Conservation (phyloP, 2,113 vertebrate species). For the Cryptotis parvus region DNA sequence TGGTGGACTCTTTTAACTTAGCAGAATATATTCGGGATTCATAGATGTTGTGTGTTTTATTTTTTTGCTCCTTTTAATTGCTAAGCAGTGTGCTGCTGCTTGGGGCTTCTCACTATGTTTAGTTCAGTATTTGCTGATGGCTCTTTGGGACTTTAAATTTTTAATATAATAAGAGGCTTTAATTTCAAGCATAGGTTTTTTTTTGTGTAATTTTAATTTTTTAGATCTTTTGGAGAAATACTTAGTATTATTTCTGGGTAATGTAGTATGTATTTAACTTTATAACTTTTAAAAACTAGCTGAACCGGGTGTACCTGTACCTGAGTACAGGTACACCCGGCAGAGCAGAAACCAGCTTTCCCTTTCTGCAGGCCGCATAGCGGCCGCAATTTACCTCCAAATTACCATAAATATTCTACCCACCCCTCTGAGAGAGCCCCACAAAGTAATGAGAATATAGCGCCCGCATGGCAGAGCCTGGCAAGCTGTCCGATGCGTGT, state of each 20-base stretch:
- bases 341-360: too few species aligned
- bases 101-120: background rate
- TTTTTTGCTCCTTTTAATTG: constrained; percentile 2
- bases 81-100: background rate
- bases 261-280: constrained; percentile 37
- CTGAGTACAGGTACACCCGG: too few species aligned
- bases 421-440: too few species aligned
- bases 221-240: constrained; percentile 26
- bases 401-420: too few species aligned
- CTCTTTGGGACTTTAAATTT: background rate
- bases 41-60: background rate
- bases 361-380: too few species aligned
- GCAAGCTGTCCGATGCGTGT: too few species aligned
- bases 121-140: constrained; percentile 2
- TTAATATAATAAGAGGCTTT: background rate
- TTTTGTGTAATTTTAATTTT: constrained; percentile 47
- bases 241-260: constrained; percentile 31
- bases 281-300: background rate
- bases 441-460: too few species aligned
- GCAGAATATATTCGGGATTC: constrained; percentile 32
- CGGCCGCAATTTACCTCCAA: too few species aligned
- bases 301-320: too few species aligned
- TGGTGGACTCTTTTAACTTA: background rate
- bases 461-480: too few species aligned
- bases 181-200: constrained; percentile 40